A percentile compares a stretch with the other conserved stretches of the same genome.
phyloP scores from a whole-genome alignment of 2,113 vertebrate species.

The Elanoides forficatus region DNA sequence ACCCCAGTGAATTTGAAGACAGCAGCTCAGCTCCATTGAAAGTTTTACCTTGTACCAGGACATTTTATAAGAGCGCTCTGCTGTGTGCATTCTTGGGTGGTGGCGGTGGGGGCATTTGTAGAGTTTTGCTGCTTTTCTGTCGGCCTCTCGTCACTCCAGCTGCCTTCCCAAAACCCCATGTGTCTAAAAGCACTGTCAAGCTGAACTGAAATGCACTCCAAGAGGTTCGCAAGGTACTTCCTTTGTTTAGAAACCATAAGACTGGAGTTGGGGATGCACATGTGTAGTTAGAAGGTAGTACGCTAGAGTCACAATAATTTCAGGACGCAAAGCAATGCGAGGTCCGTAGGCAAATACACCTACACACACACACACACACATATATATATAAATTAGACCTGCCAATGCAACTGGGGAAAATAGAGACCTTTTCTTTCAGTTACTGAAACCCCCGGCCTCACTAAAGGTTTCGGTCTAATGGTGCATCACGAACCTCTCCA shows the following conservation, averaged over 20 bases:
- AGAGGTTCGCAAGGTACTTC: background rate
- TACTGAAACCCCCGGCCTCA: background rate
- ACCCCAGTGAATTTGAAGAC: background rate
- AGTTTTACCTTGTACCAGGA: background rate
- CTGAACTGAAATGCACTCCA: background rate
- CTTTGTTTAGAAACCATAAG: background rate
- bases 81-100: fast-evolving
- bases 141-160: background rate
- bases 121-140: background rate
- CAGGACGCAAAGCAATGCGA: background rate
- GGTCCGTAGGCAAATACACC: background rate
- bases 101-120: too few species aligned
- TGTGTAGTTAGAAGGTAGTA: background rate
- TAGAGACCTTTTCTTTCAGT: background rate
- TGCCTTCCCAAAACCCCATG: fast-evolving
- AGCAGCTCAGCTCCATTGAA: background rate
- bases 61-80: background rate
- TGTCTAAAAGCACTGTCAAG: background rate
- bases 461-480: fast-evolving
- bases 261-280: background rate
- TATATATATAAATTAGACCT: background rate
- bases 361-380: too few species aligned
- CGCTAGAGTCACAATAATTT: too few species aligned
- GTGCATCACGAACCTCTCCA: background rate
- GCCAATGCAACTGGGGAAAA: background rate